Base-by-base conservation (phyloP, 2,888 invertebrate genomes). In the Steinernema carpocapsae region DNA sequence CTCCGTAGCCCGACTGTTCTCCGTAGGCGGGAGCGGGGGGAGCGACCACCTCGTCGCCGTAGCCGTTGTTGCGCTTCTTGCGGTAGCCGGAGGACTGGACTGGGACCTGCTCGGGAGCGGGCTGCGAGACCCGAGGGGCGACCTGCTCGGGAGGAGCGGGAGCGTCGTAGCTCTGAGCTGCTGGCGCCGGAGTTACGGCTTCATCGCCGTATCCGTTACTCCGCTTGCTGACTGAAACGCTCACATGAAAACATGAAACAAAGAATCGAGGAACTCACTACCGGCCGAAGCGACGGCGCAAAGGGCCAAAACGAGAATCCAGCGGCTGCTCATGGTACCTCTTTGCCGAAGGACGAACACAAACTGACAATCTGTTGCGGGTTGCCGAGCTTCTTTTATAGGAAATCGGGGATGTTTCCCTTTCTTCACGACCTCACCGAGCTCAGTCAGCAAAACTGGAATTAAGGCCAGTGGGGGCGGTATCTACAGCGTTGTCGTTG, bases 11-110 rank as follows among this genome's bases (percentile, higher is more conserved):
- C 24, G 64, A 64, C 19, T 64, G 64, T 12, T 64, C 64, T 29
- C 26, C 26, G 26, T 26, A 17, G 17, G 32, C 22, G 14, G 64
- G 32, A 1, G 76, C 77, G 17, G 72, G 76, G 1, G 79, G 78
- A 29, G 76, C 76, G 2, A 75, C 73, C 29, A 77, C 74, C 74
- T 82, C 82, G 42, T 82, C 82, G 75, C 82, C 82, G 73, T 80
- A 80, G 22, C 74, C 48, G 72, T 79, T 80, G 17, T 51, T 75
- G 43, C 80, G 74, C 71, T 78, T 78, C 48, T 64, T 70, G 43
- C 81, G 45, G 72, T 80, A 79, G 71, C 80, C 82, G 37, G 82
- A 79, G 43, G 72, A 76, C 56, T 77, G 77, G 19, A 80, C 80
- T 14, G 45, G 32, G 29, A 29, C 64, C 2, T 2, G 32, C 19